phyloP scores from a whole-genome alignment of 2,888 invertebrate genomes.

The Cetonia aurata region DNA sequence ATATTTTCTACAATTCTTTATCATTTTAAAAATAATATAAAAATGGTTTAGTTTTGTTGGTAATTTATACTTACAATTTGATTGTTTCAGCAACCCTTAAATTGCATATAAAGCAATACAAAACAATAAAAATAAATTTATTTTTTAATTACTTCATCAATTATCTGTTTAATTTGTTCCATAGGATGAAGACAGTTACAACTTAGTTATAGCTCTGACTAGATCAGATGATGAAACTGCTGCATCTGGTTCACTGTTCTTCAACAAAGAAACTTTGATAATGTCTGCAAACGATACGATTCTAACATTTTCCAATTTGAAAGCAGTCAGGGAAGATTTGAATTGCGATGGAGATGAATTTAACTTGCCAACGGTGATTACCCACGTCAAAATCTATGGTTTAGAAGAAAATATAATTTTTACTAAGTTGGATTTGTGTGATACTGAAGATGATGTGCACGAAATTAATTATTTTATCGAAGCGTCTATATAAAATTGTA shows the following conservation, averaged over 20 bases:
- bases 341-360: constrained; percentile 9
- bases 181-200: constrained; percentile 33
- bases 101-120: too few relatives aligned
- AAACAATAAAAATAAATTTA: too few relatives aligned
- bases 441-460: not conserved
- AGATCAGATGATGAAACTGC: constrained; percentile 17
- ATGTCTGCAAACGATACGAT: constrained; percentile 38
- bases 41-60: too few relatives aligned
- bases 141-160: too few relatives aligned
- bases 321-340: constrained; percentile 28
- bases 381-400: constrained; percentile 44
- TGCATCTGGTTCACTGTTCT: constrained; percentile 37
- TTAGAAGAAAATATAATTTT: constrained; percentile 13
- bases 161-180: too few relatives aligned
- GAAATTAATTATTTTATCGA: constrained; percentile 34
- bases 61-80: too few relatives aligned
- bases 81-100: too few relatives aligned
- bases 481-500: not conserved
- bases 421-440: constrained; percentile 40
- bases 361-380: constrained; percentile 34
- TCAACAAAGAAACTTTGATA: constrained; percentile 16
- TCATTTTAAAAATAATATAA: too few relatives aligned
- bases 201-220: constrained; percentile 43
- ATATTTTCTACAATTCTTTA: too few relatives aligned
- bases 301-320: constrained; percentile 36